These are phyloP conservation scores for Odobenus rosmarus DNA, from an alignment of 2,113 vertebrate genomes.

Conservation along the genomic window DNA sequence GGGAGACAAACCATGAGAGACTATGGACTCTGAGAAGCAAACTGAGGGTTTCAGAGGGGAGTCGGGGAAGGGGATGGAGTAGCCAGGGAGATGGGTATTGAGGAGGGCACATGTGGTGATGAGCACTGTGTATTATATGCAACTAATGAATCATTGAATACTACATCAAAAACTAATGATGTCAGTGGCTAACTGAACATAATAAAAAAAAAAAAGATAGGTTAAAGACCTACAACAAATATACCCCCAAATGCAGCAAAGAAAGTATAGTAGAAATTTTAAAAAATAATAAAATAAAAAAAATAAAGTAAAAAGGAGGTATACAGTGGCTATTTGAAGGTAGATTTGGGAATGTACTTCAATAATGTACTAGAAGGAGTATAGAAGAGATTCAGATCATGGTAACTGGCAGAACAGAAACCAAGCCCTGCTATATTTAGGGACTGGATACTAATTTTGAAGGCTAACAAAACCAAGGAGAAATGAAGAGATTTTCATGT, in stretches of 20 bases:
- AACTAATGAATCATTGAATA: too few species aligned
- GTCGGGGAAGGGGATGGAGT: fast-evolving
- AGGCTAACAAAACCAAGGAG: neutral
- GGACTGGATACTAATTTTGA: neutral
- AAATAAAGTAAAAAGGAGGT: neutral
- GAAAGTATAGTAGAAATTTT: neutral
- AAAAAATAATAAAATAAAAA: neutral
- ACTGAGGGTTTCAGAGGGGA: too few species aligned
- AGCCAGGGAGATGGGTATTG: too few species aligned
- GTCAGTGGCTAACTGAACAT: too few species aligned
- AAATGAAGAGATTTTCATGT: conserved; percentile 8
- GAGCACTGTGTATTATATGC: too few species aligned
- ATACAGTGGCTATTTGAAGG: neutral
- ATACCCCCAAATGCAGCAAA: too few species aligned
- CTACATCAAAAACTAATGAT: too few species aligned
- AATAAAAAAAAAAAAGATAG: too few species aligned
- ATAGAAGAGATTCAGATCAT: neutral
- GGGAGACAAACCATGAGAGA: too few species aligned
- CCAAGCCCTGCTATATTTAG: neutral
- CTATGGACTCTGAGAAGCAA: too few species aligned
- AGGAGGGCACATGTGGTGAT: too few species aligned
- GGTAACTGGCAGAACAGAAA: neutral
- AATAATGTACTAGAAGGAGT: neutral
- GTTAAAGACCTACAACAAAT: too few species aligned
- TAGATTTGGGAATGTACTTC: neutral